Base-by-base conservation (phyloP, 2,888 invertebrate species). In the Sinotaia quadrata region DNA sequence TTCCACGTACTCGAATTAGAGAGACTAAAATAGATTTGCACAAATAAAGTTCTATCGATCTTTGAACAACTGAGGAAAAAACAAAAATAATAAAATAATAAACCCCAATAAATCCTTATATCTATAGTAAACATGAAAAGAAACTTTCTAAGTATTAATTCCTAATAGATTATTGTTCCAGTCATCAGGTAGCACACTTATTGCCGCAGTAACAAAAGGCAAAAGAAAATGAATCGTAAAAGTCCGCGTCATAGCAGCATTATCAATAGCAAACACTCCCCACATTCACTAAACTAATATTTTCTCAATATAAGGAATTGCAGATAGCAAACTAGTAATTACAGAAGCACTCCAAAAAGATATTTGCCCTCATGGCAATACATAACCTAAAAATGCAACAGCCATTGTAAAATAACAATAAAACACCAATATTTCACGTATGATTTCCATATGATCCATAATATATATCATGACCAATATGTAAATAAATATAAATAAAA, bases 301-400 rank as follows among this genome's bases (percentile, higher is more conserved):
- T 68, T 84, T 87, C 18, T 93, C 93, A 88, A 93, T 81, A 76
- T 92, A 93, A 0, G 93, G 93, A 12, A 94, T 91, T 2, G 93
- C 92, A 0, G 93, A 93, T 73, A 94, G 72, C 79, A 94, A 80
- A 84, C 93, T 93, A 37, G 93, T 93, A 91, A 93, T 93, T n/a
- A 94, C 93, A 47, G 93, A 93, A 0, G 93, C 93, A 1, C 93
- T 93, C 91, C 93, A 94, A 86, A 93, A 94, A 1, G 93, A 93
- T 91, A 94, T 94, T 92, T 94, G 93, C 8, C 93, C 93, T 88
- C 93, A 93, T 0, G 93, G 93, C 0, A 80, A 41, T 0, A 78
- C 77, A 72, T 94, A 94, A 0, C 93, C 94, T 90, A 94, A 89
- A 87, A 94, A 94, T 29, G 93, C 93, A 58, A 93, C 92, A 83